Base-by-base conservation (phyloP, 2,113 vertebrate genomes). In the Callipepla californica region DNA sequence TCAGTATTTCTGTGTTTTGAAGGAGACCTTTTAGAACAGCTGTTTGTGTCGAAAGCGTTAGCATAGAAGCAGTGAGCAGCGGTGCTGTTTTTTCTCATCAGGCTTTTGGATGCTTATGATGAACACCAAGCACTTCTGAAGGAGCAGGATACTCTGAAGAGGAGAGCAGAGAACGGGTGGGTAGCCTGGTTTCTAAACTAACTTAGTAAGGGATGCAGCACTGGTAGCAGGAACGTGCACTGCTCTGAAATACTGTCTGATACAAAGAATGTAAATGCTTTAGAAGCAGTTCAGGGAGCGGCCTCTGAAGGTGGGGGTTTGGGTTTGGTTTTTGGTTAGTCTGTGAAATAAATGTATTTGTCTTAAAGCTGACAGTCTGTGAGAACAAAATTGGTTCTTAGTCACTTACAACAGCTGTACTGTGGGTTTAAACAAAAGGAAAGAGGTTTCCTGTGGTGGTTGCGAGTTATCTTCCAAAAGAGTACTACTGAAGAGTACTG, bases 141-240 rank as follows among this genome's bases (percentile, higher is more conserved):
- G 97, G 99, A 99, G 96, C 98, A 98, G 40, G 99, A 99, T n/a
- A 95, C 98, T 16, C 67, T 98, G 32, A 99, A 99, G 95, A 98
- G 98, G 94, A 99, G 99, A 94, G 98, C 99, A 1, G 99, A 99
- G 97, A 99, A 99, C 48, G 99, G 99, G 97, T 99, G 98, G 84
- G 98, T 2, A 44, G 11, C 8, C 4, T 62, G 23, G 6, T 11
- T 11, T 32, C 16, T 32, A 32, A 34, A 6, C 30, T 8, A 2
- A 8, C 32, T 12, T 1, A 4, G 2, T 8, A 18, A 51, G 1
- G 5, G 14, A 2, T 26, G 25, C 44, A 1, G 7, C 7, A 0
- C 2, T 12, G 21, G 18, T 7, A 6, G 57, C 36, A 12, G 57
- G 22, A 17, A 2, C 61, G 2, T 0, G 1, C 9, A 1, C 70